These are phyloP conservation scores for Eospalax fontanierii DNA, from an alignment of 2,797 vertebrate genomes.

Conservation along the genomic window DNA sequence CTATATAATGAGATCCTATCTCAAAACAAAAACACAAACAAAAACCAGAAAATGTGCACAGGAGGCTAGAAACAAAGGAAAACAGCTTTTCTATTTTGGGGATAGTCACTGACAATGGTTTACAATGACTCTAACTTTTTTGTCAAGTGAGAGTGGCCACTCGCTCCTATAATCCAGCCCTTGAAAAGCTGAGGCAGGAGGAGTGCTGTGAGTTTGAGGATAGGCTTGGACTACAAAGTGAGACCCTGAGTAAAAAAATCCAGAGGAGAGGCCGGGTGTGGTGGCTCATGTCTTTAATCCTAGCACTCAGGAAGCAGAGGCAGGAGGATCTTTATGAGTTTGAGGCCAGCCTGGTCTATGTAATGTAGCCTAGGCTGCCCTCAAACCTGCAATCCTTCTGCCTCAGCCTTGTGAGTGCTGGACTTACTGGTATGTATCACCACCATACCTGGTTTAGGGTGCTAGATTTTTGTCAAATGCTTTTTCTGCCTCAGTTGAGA, in stretches of 20 bases:
- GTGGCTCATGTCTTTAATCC: not conserved
- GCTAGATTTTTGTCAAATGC: not conserved
- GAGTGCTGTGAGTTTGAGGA: not conserved
- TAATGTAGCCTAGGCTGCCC: not conserved
- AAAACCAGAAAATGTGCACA: no score
- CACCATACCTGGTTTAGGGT: not conserved
- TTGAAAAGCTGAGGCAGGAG: not conserved
- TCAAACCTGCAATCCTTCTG: not conserved
- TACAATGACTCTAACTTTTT: not conserved
- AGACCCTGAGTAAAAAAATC: not conserved
- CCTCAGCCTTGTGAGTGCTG: not conserved
- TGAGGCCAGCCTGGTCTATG: not conserved
- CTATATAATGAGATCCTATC: not conserved
- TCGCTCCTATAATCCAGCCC: not conserved
- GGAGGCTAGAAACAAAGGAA: not conserved
- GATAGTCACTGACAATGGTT: no score
- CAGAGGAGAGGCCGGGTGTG: not conserved
- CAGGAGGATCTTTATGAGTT: not conserved
- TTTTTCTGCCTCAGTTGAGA: not conserved
- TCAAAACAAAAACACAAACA: not conserved
- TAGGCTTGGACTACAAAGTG: not conserved
- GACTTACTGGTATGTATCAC: not conserved
- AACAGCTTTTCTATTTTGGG: not conserved
- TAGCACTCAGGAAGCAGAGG: not conserved
- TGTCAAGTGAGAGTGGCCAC: not conserved